Evolutionary conservation across 2,888 invertebrate genomes (phyloP), one percentile per base, ranked within the genome.

Genomic region (Hirtodrosophila histrioides): DNA sequence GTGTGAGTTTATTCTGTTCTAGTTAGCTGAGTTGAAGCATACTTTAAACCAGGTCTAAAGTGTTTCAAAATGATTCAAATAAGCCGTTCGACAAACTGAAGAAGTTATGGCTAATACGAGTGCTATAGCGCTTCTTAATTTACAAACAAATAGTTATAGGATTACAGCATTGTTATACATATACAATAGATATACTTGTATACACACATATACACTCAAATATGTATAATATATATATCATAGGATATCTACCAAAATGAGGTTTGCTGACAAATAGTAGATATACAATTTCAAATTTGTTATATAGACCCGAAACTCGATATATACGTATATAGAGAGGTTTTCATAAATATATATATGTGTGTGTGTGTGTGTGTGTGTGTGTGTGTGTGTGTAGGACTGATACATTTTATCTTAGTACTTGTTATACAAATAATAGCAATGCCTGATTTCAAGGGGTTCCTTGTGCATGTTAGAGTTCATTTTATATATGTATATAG

Each of bases 221-320:
- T 10, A 36, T 24, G 35, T 8, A 36, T 48, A 6, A 33, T 33
- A 8, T 51, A 27, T 39, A 10, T 29, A 39, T 29, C 1, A 29
- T 44, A 44, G 29, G 31, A 44, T 44, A 12, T 44, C 44, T 44
- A 31, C 12, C 9, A 11, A 31, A 31, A 29, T 31, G 48, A 27
- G n/a, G n/a, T n/a, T n/a, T n/a, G n/a, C n/a, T n/a, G n/a, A n/a
- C n/a, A n/a, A 12, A 27, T 49, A 12, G 27, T 5, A 4, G 24
- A 37, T 12, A 27, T 39, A 4, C 0, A 37, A 27, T 10, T 49
- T 12, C 12, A 37, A 37, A 49, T 12, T 37, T 27, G n/a, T 11
- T 46, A 39, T 46, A 11, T 56, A 53, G 58, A 54, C 65, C 58
- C 50, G 65, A 65, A 33, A 46, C 39, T 45, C 53, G 58, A 31